These are phyloP conservation scores for Nicator chloris DNA, from an alignment of 2,113 vertebrate genomes.

Conservation along the genomic window DNA sequence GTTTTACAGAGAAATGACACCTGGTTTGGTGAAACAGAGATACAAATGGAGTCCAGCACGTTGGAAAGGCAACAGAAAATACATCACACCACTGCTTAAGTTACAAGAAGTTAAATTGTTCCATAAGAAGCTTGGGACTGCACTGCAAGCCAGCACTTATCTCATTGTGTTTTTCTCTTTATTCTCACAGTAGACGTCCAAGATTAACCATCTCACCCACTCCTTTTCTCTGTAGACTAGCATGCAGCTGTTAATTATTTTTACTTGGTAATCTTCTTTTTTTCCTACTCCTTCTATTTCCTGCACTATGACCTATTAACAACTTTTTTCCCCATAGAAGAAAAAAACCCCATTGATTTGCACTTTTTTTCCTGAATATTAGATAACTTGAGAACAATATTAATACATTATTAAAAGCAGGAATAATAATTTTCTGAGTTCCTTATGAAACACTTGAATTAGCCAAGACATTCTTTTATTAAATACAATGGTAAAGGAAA, in stretches of 20 bases:
- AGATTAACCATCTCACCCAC: not conserved
- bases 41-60: not conserved
- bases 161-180: not conserved
- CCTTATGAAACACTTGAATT: not conserved
- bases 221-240: not conserved
- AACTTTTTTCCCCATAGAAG: not conserved
- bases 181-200: not conserved
- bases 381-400: not conserved
- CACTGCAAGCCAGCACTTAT: not conserved
- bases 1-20: not conserved
- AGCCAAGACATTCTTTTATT: not conserved
- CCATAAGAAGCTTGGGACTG: not conserved
- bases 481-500: not conserved
- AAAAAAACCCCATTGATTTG: too few species aligned
- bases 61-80: not conserved
- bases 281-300: not conserved
- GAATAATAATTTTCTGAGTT: not conserved
- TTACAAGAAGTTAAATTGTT: not conserved
- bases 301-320: not conserved
- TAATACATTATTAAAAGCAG: not conserved
- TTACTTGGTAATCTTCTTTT: not conserved
- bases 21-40: slow-evolving; percentile 1
- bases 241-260: not conserved
- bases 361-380: not conserved
- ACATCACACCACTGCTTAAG: not conserved